Conservation (phyloP, 2,888 invertebrate species). For the Micropterix aruncella region DNA sequence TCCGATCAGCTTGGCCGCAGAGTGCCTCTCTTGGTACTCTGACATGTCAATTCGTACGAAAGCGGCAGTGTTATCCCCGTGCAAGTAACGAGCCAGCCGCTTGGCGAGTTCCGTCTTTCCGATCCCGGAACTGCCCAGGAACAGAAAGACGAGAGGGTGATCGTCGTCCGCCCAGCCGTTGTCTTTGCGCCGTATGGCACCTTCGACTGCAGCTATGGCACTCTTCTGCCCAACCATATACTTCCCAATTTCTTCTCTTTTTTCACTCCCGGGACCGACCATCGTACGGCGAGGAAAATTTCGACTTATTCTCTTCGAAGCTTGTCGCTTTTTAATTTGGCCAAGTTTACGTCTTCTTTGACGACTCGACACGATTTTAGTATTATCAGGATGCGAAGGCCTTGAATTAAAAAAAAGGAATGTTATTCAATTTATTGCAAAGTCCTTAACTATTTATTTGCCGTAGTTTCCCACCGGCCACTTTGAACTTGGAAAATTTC, state of each 20-base stretch:
- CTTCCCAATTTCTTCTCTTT: slow-evolving; percentile 65
- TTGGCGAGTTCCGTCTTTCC: slow-evolving; percentile 91
- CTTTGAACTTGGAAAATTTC: no score
- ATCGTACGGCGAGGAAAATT: no score
- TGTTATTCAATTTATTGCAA: no score
- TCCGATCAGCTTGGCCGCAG: slow-evolving; percentile 82
- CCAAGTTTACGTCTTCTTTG: no score
- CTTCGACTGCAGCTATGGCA: slow-evolving; percentile 64
- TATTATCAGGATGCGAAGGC: no score
- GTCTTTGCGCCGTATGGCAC: slow-evolving; percentile 78
- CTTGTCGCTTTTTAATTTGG: no score
- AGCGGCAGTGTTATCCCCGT: slow-evolving; percentile 59
- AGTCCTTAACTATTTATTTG: no score
- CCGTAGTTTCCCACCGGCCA: no score
- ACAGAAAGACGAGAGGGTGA: slow-evolving; percentile 82
- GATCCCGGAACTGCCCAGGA: slow-evolving; percentile 87
- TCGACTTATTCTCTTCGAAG: no score
- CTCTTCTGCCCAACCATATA: slow-evolving; percentile 78
- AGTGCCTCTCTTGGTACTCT: slow-evolving; percentile 84
- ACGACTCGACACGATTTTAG: no score
- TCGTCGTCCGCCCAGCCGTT: slow-evolving; percentile 91
- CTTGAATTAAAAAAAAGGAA: no score
- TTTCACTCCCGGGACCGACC: no score
- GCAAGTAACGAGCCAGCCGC: slow-evolving; percentile 75
- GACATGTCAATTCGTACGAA: slow-evolving; percentile 91